phyloP scores from a whole-genome alignment of 2,113 vertebrate species.

The Pollimyrus isidori region DNA sequence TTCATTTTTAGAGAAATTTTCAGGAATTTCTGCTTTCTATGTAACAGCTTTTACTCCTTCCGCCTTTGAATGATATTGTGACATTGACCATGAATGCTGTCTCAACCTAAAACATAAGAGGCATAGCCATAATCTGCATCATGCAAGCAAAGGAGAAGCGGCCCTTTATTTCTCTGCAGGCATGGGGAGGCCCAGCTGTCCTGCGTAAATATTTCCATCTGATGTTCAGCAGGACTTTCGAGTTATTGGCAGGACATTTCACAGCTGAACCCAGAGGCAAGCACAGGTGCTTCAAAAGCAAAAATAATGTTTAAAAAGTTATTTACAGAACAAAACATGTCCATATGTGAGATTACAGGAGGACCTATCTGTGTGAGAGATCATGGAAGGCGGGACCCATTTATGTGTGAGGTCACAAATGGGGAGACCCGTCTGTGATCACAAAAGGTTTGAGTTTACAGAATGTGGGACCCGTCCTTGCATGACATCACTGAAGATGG shows the following conservation, averaged over 20 bases:
- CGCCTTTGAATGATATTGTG: not conserved
- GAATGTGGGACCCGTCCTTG: not conserved
- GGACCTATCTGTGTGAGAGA: too few species aligned
- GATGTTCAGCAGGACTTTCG: not conserved
- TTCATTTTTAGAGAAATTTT: not conserved
- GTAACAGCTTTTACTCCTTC: not conserved
- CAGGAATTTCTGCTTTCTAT: not conserved
- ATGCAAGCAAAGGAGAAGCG: not conserved
- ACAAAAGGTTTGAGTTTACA: not conserved
- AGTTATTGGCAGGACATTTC: conserved; percentile 4
- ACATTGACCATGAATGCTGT: not conserved
- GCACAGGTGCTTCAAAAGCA: not conserved
- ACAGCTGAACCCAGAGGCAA: conserved; percentile 4
- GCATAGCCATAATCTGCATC: not conserved
- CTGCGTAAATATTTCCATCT: not conserved
- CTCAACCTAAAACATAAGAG: not conserved
- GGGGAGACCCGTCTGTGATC: too few species aligned
- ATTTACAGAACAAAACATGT: not conserved
- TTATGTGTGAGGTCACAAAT: too few species aligned
- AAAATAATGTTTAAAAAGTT: not conserved
- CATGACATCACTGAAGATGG: not conserved
- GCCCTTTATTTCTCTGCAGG: not conserved
- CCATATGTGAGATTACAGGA: not conserved
- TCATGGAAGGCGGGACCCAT: too few species aligned
- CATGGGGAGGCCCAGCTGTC: not conserved